Evolutionary conservation across 2,888 invertebrate species (phyloP).

Genomic region (Nematopogon swammerdamellus): DNA sequence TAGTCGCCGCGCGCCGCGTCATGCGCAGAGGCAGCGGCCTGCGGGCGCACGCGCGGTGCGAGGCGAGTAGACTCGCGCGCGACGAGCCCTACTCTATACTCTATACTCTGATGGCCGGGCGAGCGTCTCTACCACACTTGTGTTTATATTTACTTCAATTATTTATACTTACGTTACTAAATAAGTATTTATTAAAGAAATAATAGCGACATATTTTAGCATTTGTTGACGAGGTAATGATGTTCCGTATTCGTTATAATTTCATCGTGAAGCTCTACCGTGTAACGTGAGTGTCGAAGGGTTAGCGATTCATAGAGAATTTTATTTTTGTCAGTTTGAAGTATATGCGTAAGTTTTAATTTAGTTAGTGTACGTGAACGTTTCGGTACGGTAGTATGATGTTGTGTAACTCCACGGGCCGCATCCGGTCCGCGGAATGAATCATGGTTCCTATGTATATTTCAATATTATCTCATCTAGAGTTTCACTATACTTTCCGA

Average conservation of each 20-base stretch:
- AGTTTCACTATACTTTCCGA: conserved; percentile 58
- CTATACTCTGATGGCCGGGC: no score
- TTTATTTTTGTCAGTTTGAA: conserved; percentile 12
- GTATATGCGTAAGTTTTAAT: conserved; percentile 24
- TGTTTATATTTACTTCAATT: background rate
- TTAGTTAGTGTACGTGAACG: conserved; percentile 39
- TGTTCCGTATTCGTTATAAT: background rate
- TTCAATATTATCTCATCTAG: conserved; percentile 58
- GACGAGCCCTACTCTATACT: no score
- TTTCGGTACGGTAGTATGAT: conserved; percentile 50
- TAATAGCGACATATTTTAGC: background rate
- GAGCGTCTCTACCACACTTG: background rate
- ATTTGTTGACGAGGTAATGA: background rate
- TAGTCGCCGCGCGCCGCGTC: no score
- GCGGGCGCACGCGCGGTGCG: conserved; percentile 24
- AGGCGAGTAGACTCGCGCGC: conserved; percentile 21
- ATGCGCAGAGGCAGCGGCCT: conserved; percentile 36
- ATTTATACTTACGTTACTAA: background rate
- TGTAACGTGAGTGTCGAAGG: conserved; percentile 20
- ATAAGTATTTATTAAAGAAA: background rate
- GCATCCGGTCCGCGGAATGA: conserved; percentile 39
- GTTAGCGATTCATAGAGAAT: conserved; percentile 21
- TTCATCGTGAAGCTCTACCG: conserved; percentile 21
- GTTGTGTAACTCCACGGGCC: conserved; percentile 47
- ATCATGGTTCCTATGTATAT: conserved; percentile 61